Percentiles rank a stretch among this genome's conserved stretches.
phyloP scores from a whole-genome alignment of 2,888 invertebrate genomes.

The Linnaemya tessellans region DNA sequence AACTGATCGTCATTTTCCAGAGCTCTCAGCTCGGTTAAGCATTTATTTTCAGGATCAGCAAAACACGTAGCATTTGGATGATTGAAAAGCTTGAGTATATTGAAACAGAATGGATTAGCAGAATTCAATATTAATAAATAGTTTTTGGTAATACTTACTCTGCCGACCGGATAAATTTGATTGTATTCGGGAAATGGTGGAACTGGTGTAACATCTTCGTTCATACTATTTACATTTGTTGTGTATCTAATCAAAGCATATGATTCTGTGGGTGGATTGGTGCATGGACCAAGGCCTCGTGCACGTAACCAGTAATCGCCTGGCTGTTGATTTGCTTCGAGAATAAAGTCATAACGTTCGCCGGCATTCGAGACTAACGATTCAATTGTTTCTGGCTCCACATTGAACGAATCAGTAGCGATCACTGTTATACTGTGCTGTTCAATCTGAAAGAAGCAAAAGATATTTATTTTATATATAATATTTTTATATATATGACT shows the following conservation, averaged over 20 bases:
- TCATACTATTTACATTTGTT: conserved; percentile 8
- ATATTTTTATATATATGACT: too few relatives aligned
- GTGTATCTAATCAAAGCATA: conserved; percentile 76
- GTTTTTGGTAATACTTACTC: conserved; percentile 47
- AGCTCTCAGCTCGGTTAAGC: conserved; percentile 74
- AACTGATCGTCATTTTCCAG: conserved; percentile 72
- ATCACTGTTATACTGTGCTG: conserved; percentile 79
- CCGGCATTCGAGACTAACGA: conserved; percentile 82
- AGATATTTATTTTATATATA: too few relatives aligned
- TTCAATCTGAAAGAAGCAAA: conserved; percentile 63
- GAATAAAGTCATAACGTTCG: conserved; percentile 84
- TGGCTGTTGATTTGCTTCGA: conserved; percentile 81
- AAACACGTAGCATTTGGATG: conserved; percentile 76
- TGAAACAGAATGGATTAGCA: not conserved
- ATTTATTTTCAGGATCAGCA: conserved; percentile 67
- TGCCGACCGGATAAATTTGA: conserved; percentile 63
- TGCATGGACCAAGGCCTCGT: conserved; percentile 76
- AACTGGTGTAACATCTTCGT: not conserved
- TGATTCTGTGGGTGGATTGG: conserved; percentile 73
- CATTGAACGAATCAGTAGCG: conserved; percentile 80
- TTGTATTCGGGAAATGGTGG: conserved; percentile 65
- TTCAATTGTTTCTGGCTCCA: conserved; percentile 77
- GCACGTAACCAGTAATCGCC: conserved; percentile 78
- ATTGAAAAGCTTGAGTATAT: conserved; percentile 69
- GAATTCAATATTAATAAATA: not conserved